phyloP scores from a whole-genome alignment of 1,140 invertebrate genomes.

The Laodelphax striatellus region DNA sequence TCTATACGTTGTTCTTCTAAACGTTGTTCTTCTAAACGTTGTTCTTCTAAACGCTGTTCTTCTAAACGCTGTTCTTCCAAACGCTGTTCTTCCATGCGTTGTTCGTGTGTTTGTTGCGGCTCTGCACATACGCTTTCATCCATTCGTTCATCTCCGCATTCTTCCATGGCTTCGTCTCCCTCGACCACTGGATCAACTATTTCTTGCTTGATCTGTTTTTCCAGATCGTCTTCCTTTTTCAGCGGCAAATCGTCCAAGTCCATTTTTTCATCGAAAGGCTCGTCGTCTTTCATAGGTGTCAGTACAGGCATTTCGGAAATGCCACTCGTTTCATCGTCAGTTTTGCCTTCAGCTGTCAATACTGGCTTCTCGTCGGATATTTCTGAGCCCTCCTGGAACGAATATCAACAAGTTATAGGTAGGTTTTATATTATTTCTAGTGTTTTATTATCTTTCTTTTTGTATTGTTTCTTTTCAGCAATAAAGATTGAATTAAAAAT shows the following conservation, averaged over 20 bases:
- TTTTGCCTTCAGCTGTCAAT: neutral
- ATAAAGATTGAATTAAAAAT: too few relatives aligned
- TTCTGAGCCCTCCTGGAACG: conserved; percentile 22
- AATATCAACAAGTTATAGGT: neutral
- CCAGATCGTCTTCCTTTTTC: conserved; percentile 18
- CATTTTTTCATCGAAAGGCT: conserved; percentile 15
- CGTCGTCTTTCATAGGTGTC: conserved; percentile 34
- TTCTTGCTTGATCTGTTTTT: too few relatives aligned
- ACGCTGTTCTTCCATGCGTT: neutral
- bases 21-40: neutral
- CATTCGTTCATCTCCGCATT: neutral
- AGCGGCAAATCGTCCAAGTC: neutral
- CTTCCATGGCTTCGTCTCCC: conserved; percentile 23
- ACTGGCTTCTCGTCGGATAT: conserved; percentile 13
- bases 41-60: neutral
- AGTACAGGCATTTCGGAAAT: conserved; percentile 29
- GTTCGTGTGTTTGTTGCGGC: neutral
- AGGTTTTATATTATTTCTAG: too few relatives aligned
- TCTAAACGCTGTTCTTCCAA: conserved; percentile 10
- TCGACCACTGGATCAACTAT: conserved; percentile 8
- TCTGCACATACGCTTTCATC: conserved; percentile 11
- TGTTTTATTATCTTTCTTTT: too few relatives aligned
- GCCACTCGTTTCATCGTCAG: conserved; percentile 31
- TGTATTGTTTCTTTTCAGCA: too few relatives aligned
- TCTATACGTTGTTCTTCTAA: conserved; percentile 11